A percentile compares a stretch with the other conserved stretches of the same genome.
Conservation (phyloP, 2,113 vertebrate species). For the Scartelaos histophorus region DNA sequence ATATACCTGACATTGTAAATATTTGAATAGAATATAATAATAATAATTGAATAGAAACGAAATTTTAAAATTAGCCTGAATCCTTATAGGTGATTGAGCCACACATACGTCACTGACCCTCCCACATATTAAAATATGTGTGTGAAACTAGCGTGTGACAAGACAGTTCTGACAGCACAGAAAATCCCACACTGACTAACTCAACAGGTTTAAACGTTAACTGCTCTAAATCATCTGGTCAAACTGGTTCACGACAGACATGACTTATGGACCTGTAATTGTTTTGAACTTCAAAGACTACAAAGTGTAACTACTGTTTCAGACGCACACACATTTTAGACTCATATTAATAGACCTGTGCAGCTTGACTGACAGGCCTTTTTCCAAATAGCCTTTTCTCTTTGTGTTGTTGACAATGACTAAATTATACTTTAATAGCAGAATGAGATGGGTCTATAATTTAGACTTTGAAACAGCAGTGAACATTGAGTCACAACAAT, state of each 20-base stretch:
- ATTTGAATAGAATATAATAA: too few relatives aligned
- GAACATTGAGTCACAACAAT: not conserved
- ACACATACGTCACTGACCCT: too few relatives aligned
- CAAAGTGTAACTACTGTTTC: not conserved
- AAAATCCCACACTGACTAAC: not conserved
- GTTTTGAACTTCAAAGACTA: not conserved
- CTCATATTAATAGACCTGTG: not conserved
- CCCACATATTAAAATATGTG: too few relatives aligned
- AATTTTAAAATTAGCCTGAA: too few relatives aligned
- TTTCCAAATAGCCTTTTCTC: not conserved
- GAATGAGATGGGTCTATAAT: not conserved
- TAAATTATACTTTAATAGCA: not conserved
- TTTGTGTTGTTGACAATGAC: not conserved
- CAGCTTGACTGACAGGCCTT: not conserved
- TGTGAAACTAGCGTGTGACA: too few relatives aligned
- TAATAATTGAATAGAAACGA: too few relatives aligned
- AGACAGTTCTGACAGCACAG: not conserved
- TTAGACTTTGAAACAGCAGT: not conserved
- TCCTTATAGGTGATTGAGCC: too few relatives aligned
- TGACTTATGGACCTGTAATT: not conserved
- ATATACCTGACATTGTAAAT: too few relatives aligned
- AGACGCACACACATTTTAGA: not conserved
- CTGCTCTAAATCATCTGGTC: not conserved
- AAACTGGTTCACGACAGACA: not conserved
- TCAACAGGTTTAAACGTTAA: not conserved